These are phyloP conservation scores for Micrasema minimum DNA, from an alignment of 1,140 invertebrate species.

Conservation along the genomic window DNA sequence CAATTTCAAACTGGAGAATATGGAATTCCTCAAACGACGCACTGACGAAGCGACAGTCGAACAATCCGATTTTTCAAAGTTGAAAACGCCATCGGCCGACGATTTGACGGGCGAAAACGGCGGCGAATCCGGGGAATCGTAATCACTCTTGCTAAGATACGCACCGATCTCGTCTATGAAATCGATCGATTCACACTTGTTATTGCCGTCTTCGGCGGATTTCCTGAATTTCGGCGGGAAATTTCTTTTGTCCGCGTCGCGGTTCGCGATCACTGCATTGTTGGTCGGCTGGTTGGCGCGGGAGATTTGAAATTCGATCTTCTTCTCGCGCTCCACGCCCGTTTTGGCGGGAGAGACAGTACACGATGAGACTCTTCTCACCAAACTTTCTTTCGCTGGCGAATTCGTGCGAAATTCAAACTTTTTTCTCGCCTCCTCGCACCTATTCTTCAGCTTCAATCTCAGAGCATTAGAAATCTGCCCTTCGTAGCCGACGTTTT, in stretches of 20 bases:
- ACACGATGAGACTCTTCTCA: conserved; percentile 8
- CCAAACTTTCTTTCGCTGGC: conserved; percentile 3
- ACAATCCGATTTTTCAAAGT: conserved; percentile 15
- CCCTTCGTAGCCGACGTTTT: conserved; percentile 20
- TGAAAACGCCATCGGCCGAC: background rate
- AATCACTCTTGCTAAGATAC: conserved; percentile 22
- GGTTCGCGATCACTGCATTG: background rate
- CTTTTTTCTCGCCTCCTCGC: conserved; percentile 27
- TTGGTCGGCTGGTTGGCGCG: background rate
- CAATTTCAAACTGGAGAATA: conserved; percentile 66
- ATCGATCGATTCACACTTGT: background rate
- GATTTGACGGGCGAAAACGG: background rate
- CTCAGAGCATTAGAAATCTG: conserved; percentile 23
- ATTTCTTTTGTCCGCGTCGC: background rate
- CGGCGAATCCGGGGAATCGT: conserved; percentile 18
- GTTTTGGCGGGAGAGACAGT: conserved; percentile 3
- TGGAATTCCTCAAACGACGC: conserved; percentile 63
- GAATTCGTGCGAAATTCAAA: conserved; percentile 38
- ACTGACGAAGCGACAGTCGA: conserved; percentile 54
- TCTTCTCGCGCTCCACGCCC: background rate
- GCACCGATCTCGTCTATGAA: conserved; percentile 8
- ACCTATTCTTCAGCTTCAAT: conserved; percentile 17
- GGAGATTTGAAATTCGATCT: conserved; percentile 2
- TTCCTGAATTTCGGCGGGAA: conserved; percentile 15
- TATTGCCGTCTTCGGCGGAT: background rate